Percentiles rank a stretch among this genome's conserved stretches.
These are phyloP conservation scores for Scortum barcoo DNA, from an alignment of 2,113 vertebrate genomes.

Conservation along the genomic window DNA sequence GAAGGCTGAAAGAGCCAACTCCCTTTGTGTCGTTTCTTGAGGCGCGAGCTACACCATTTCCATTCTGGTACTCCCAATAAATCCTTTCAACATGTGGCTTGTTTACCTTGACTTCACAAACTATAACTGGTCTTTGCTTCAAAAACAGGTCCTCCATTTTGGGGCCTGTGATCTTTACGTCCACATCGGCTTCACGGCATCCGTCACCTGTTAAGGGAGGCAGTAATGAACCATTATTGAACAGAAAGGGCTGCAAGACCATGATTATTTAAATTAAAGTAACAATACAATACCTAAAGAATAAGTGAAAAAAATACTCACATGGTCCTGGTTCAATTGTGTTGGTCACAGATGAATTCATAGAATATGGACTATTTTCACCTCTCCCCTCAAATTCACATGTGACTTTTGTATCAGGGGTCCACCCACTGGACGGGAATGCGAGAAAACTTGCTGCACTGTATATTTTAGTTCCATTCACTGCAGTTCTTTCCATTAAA, in stretches of 20 bases:
- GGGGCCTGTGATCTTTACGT: neutral
- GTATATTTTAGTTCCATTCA: neutral
- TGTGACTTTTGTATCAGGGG: rapidly evolving
- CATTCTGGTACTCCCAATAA: neutral
- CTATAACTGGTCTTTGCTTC: neutral
- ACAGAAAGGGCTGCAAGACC: neutral
- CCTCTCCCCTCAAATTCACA: conserved; percentile 64
- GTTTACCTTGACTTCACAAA: neutral
- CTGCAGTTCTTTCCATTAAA: rapidly evolving
- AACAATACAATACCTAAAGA: rapidly evolving
- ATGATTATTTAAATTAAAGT: neutral
- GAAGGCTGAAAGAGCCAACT: rapidly evolving
- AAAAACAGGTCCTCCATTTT: conserved; percentile 13
- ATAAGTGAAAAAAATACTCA: conserved; percentile 38
- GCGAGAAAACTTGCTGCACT: conserved; percentile 68
- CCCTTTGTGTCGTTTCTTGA: rapidly evolving
- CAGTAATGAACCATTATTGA: neutral
- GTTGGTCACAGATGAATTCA: neutral
- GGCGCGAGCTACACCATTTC: rapidly evolving
- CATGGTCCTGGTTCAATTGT: too few relatives aligned
- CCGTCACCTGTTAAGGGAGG: rapidly evolving
- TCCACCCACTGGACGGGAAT: neutral
- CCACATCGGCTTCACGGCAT: neutral
- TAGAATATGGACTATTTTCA: rapidly evolving
- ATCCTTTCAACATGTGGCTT: rapidly evolving